phyloP scores from a whole-genome alignment of 2,888 invertebrate genomes.

The Suillia variegata region DNA sequence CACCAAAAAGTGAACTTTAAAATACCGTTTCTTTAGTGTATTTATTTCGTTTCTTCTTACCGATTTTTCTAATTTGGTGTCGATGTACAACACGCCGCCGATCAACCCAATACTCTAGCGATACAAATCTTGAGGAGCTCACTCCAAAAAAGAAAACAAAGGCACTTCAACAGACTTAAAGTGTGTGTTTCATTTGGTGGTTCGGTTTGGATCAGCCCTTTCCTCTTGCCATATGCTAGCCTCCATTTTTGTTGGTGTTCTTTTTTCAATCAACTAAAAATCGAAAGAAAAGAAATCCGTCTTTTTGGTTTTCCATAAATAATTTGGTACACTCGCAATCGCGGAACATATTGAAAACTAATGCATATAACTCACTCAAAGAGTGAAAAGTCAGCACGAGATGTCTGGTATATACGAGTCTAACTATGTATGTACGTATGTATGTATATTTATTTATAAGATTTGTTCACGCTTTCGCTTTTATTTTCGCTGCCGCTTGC shows the following conservation, averaged over 20 bases:
- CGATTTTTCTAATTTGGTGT: too few relatives aligned
- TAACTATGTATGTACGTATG: conserved; percentile 44
- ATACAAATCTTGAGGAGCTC: too few relatives aligned
- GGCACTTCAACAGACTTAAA: background rate
- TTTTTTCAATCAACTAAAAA: background rate
- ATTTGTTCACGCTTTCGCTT: background rate
- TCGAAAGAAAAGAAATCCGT: too few relatives aligned
- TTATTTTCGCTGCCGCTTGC: conserved; percentile 29
- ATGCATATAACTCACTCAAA: background rate
- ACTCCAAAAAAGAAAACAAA: background rate
- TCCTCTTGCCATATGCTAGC: background rate
- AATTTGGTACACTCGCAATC: background rate
- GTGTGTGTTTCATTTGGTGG: background rate
- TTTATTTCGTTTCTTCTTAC: too few relatives aligned
- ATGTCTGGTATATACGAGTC: too few relatives aligned
- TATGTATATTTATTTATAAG: conserved; percentile 26
- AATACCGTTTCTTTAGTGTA: too few relatives aligned
- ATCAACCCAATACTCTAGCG: too few relatives aligned
- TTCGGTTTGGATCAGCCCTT: too few relatives aligned
- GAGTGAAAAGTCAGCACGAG: too few relatives aligned
- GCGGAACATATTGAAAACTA: background rate
- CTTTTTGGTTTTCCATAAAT: background rate
- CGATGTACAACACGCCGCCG: too few relatives aligned
- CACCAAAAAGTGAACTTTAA: too few relatives aligned
- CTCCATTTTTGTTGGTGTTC: background rate